Evolutionary conservation across 2,797 vertebrate species (phyloP), one percentile per base, ranked within the genome.

Genomic region (Parauchenoglanis punctatus): DNA sequence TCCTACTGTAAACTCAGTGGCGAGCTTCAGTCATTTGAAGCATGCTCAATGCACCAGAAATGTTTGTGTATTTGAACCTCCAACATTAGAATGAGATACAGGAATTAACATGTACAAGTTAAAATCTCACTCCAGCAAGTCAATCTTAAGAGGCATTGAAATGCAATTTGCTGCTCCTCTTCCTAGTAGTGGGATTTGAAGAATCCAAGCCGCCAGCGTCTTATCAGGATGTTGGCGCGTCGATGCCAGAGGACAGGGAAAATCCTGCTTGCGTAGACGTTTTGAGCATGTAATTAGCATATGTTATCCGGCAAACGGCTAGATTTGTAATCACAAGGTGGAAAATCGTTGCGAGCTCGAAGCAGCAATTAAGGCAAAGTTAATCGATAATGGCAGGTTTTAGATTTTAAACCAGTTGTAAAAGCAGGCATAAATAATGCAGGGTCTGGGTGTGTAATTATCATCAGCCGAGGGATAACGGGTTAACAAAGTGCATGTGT

Each of bases 311-410:
- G 52, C 80, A 76, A 85, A 85, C 3, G 84, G 86, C 86, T 89
- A 91, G 92, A 92, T 93, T 91, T 85, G 92, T 95, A 95, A 96
- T 93, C 93, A 93, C 86, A 68, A 15, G 83, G 91, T 93, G 94
- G 93, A 94, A 95, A 95, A 95, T 95, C 95, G 93, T 94, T 96
- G 87, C 89, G 86, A 59, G 91, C 92, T 94, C 92, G 92, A 95
- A 94, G 93, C 92, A 92, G 92, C 94, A 95, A 95, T 96, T 96
- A 96, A 92, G 93, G 94, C 92, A 93, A 93, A 94, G 94, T 94
- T 95, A 93, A 94, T 96, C 93, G 91, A 95, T 95, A 94, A 94
- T 94, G 94, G 94, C 92, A 93, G 89, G 91, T 94, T 95, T 95
- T 92, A 94, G 92, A 93, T 83, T 83, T 94, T 92, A 93, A 96